Base-by-base conservation (phyloP, 92 coral and sea anemone genomes). In the Galaxea fascicularis region DNA sequence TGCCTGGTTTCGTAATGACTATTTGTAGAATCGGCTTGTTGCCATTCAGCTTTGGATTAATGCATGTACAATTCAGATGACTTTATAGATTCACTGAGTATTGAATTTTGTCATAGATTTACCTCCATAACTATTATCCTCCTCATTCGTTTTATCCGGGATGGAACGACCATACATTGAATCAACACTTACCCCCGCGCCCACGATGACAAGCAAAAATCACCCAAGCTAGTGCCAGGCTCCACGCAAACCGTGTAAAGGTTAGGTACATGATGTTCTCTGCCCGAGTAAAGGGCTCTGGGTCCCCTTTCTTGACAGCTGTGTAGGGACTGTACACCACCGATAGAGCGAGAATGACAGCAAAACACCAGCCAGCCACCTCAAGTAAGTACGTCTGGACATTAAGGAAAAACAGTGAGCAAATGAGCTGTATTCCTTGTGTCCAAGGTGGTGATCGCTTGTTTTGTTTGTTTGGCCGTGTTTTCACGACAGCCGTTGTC, bases 191-290 rank as follows among this genome's bases (percentile, higher is more conserved):
- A 95, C 98, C 98, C 57, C 98, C 98, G 56, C 86, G 82, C 46
- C 98, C 98, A 49, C 82, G 79, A 77, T 95, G 98, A 76, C 98
- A 95, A 29, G 93, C 98, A 74, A 90, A 95, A 29, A 90, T 85
- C 87, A 95, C 95, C 98, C 98, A 95, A 1, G 98, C 98, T 25
- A 93, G 82, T 29, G 98, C 96, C 81, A 95, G 68, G 68, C 96
- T 90, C 98, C 95, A 95, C 4, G 93, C 89, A 49, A 85, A 62
- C 11, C 94, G 86, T 21, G 90, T 49, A 28, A 95, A 95, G 10
- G 95, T 90, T 49, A 92, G 94, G 88, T 92, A 95, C 53, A 71
- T 69, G 74, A 95, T 65, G 16, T 90, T 88, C 77, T 86, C 95
- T 9, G 92, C 84, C 22, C 51, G 90, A 78, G 74, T 90, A 67